These are phyloP conservation scores for Cydia fagiglandana DNA, from an alignment of 1,140 invertebrate genomes.

Conservation along the genomic window DNA sequence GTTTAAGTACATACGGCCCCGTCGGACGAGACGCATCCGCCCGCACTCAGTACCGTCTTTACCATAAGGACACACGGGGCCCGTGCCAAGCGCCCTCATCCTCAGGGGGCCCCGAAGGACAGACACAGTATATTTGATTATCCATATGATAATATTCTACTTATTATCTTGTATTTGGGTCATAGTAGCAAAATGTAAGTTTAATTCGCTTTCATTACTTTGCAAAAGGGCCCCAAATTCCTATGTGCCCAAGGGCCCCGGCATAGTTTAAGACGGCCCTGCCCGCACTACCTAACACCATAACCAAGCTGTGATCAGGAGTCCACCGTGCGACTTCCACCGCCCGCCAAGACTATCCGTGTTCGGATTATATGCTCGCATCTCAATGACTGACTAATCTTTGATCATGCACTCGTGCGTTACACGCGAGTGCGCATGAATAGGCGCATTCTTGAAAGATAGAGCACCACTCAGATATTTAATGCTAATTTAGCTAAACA, in stretches of 20 bases:
- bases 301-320: not conserved
- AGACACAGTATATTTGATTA: too few relatives aligned
- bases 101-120: too few relatives aligned
- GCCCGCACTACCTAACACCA: not conserved
- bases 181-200: too few relatives aligned
- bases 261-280: too few relatives aligned
- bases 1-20: conserved; percentile 35
- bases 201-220: too few relatives aligned
- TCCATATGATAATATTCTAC: too few relatives aligned
- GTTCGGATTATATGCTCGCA: not conserved
- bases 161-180: too few relatives aligned
- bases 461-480: not conserved
- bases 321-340: not conserved
- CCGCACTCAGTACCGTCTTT: too few relatives aligned
- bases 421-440: not conserved
- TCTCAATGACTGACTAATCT: conserved; percentile 26
- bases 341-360: not conserved
- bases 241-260: too few relatives aligned
- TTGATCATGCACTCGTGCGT: not conserved
- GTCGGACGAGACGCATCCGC: conserved; percentile 38
- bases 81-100: too few relatives aligned
- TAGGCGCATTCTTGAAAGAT: not conserved
- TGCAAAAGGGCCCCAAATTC: too few relatives aligned
- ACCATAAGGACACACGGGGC: too few relatives aligned
- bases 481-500: not conserved